A percentile compares a stretch with the other conserved stretches of the same genome.
These are phyloP conservation scores for Trichonephila clavipes DNA, from an alignment of 1,140 invertebrate genomes.

Conservation along the genomic window DNA sequence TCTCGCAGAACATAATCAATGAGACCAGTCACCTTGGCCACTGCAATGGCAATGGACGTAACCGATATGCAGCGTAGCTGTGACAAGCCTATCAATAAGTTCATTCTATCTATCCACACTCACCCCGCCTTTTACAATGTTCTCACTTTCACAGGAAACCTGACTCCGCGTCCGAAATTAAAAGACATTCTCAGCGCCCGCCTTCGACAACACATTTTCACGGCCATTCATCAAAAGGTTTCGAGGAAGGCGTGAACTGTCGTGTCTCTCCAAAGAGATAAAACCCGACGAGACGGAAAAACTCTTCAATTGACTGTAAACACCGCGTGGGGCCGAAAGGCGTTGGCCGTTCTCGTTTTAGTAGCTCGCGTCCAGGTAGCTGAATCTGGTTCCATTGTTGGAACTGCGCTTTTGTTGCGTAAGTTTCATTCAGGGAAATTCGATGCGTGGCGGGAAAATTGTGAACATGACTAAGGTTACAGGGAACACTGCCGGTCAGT, in stretches of 20 bases:
- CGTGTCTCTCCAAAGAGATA: conserved; percentile 1
- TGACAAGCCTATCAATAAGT: neutral
- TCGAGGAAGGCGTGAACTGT: neutral
- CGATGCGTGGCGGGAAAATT: neutral
- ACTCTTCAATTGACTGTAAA: conserved; percentile 37
- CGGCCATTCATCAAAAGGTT: conserved; percentile 6
- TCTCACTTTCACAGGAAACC: neutral
- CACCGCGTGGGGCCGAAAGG: conserved; percentile 39
- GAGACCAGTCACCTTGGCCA: neutral
- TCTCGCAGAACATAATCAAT: neutral
- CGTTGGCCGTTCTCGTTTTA: neutral
- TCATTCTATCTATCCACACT: neutral
- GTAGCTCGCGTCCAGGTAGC: neutral
- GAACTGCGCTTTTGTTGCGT: conserved; percentile 2
- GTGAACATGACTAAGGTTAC: neutral
- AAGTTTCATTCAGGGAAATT: conserved; percentile 32
- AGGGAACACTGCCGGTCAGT: neutral
- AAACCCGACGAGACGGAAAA: conserved; percentile 28
- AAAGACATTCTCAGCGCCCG: neutral
- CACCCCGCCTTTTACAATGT: neutral
- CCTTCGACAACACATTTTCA: neutral
- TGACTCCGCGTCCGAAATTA: conserved; percentile 19
- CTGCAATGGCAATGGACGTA: neutral
- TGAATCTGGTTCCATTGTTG: neutral
- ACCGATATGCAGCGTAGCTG: neutral